Evolutionary conservation across 2,113 vertebrate species (phyloP), one percentile per base, ranked within the genome.

Genomic region (Chaetops frenatus): DNA sequence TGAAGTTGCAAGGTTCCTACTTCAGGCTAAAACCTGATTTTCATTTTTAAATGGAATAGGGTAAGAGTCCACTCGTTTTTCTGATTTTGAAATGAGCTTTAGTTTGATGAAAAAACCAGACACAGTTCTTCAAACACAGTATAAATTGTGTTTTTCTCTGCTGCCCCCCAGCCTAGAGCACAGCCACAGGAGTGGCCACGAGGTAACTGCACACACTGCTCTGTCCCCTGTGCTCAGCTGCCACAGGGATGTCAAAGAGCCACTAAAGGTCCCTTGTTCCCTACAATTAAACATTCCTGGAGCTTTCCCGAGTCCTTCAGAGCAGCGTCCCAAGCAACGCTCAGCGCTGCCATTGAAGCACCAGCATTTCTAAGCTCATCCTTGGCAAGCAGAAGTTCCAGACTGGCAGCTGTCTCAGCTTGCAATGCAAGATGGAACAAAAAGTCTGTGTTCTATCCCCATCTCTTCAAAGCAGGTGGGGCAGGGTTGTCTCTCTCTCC

Each of bases 271-370:
- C 16, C 29, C 29, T 9, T 4, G 23, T 3, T 24, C 50, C 40
- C 53, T 17, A 1, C 3, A 28, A 8, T 15, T 0, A 0, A 8
- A 10, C 23, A 48, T 4, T 38, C 45, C 6, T 10, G 51, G 18
- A 60, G 31, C 16, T 47, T 40, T 29, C 11, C 40, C 8, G 8
- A 78, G 13, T 12, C 38, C 6, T 20, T 57, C 28, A 27, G 35
- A 81, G 76, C 33, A 45, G 47, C 1, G 0, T 6, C n/a, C 19
- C 53, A 42, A 72, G 54, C 73, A 22, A 57, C 15, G 10, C 23
- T 40, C 15, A 17, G 5, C 35, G 4, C 0, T 31, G 28, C 1
- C 51, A 72, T 35, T 23, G 45, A 72, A 83, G 20, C 5, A 11
- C 5, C 38, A 13, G 8, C 25, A 10, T 4, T 50, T 31, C 66